Conservation (phyloP, 2,113 vertebrate genomes). For the Apodemus speciosus region DNA sequence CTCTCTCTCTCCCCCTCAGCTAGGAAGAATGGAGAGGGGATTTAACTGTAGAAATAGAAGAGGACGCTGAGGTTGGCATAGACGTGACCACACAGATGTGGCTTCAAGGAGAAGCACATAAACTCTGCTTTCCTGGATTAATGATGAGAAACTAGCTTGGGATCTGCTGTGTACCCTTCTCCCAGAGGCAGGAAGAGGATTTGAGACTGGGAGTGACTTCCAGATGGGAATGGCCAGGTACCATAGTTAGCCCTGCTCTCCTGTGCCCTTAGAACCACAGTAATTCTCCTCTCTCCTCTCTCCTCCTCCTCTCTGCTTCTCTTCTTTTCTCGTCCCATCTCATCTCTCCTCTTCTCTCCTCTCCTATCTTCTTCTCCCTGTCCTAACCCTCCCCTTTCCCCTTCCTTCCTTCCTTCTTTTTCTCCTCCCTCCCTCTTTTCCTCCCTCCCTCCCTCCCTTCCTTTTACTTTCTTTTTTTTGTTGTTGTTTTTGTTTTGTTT, state of each 20-base stretch:
- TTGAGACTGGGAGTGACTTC: neutral
- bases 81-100: neutral
- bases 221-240: neutral
- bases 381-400: accelerated
- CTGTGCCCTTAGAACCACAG: neutral
- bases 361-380: neutral
- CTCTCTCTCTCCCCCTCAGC: neutral
- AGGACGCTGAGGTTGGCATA: neutral
- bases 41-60: constrained; percentile 14
- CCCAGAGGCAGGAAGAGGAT: neutral
- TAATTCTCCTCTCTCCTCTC: neutral
- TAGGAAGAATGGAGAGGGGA: neutral
- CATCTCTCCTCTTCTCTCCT: accelerated
- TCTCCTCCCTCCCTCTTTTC: too few species aligned
- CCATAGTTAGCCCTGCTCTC: neutral
- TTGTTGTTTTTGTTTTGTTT: too few species aligned
- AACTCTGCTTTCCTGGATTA: neutral
- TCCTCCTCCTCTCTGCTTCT: too few species aligned
- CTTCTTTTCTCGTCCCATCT: accelerated
- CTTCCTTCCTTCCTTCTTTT: accelerated
- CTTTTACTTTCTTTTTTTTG: too few species aligned
- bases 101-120: neutral
- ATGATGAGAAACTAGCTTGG: neutral
- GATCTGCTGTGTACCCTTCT: neutral
- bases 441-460: too few species aligned